Conservation (phyloP, 1,140 invertebrate species). For the Hyles vespertilio region DNA sequence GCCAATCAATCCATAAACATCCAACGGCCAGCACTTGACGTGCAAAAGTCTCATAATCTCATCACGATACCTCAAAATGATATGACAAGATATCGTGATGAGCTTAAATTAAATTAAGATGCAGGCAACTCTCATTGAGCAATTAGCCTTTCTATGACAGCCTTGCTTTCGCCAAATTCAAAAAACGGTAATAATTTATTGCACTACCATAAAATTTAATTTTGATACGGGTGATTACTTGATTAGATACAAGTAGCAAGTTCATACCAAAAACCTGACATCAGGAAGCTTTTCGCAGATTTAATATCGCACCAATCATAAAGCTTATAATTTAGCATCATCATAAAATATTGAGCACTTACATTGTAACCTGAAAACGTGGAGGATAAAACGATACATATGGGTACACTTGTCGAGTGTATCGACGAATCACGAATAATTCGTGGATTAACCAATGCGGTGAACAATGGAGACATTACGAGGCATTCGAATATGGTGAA, state of each 20-base stretch:
- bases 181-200: constrained; percentile 17
- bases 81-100: constrained; percentile 17
- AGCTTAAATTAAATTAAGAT: constrained; percentile 26
- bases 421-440: background rate
- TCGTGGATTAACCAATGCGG: constrained; percentile 46
- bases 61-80: no score
- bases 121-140: constrained; percentile 24
- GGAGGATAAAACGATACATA: no score
- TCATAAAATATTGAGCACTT: no score
- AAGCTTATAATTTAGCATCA: no score
- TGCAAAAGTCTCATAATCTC: background rate
- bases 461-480: constrained; percentile 69
- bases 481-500: constrained; percentile 59
- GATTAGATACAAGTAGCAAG: constrained; percentile 1
- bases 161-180: constrained; percentile 34
- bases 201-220: constrained; percentile 20
- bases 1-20: no score
- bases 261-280: constrained; percentile 4
- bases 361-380: no score
- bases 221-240: constrained; percentile 14
- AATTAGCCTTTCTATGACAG: constrained; percentile 30
- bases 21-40: no score
- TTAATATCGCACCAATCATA: no score
- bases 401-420: no score
- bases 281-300: background rate